A percentile compares a stretch with the other conserved stretches of the same genome.
Evolutionary conservation across 2,888 invertebrate genomes (phyloP).

Genomic region (Leptopilina syphax): DNA sequence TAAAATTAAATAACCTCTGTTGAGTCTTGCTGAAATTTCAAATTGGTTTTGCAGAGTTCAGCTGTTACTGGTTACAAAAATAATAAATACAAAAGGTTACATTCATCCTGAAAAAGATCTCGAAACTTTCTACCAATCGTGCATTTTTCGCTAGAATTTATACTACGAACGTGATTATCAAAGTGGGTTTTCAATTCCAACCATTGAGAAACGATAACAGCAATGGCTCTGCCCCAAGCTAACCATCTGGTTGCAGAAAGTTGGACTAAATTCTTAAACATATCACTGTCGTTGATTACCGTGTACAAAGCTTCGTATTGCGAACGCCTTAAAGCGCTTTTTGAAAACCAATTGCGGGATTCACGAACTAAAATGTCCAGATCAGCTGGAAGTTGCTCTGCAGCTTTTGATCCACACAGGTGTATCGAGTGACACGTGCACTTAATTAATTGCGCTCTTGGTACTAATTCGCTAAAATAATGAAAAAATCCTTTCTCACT

Average conservation of each 20-base stretch:
- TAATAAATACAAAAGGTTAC: slow-evolving; percentile 54
- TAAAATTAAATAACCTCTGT: too few species aligned
- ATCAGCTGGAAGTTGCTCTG: slow-evolving; percentile 48
- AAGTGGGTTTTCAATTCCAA: too few species aligned
- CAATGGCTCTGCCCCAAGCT: too few species aligned
- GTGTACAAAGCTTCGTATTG: too few species aligned
- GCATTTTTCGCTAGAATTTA: too few species aligned
- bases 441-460: slow-evolving; percentile 50
- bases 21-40: slow-evolving; percentile 51
- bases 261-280: too few species aligned
- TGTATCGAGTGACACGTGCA: slow-evolving; percentile 59
- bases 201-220: too few species aligned
- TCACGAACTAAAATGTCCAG: slow-evolving; percentile 59
- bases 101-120: slow-evolving; percentile 55
- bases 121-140: slow-evolving; percentile 32
- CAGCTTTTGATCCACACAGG: slow-evolving; percentile 56
- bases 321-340: slow-evolving; percentile 46
- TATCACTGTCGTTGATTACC: too few species aligned
- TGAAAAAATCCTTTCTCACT: neutral
- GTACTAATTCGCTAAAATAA: slow-evolving; percentile 50
- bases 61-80: slow-evolving; percentile 57
- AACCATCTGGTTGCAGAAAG: too few species aligned
- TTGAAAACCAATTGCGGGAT: slow-evolving; percentile 57
- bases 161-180: too few species aligned
- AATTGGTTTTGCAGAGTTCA: slow-evolving; percentile 51